These are phyloP conservation scores for Danionella cerebrum DNA, from an alignment of 2,113 vertebrate genomes.

Conservation along the genomic window DNA sequence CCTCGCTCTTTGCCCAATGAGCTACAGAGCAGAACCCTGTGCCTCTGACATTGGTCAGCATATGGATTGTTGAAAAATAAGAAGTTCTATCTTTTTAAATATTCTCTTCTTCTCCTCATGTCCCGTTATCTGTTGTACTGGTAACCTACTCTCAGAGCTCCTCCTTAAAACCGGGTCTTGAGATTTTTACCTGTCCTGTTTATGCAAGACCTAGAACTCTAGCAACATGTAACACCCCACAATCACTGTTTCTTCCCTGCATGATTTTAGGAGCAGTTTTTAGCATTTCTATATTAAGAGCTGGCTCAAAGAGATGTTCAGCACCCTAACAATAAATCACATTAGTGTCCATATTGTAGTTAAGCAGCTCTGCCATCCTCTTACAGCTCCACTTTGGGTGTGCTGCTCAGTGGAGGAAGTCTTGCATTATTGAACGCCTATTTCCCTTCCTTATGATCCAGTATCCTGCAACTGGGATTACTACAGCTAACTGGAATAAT, in stretches of 20 bases:
- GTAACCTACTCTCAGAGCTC: not conserved
- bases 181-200: too few relatives aligned
- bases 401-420: not conserved
- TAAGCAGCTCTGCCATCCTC: not conserved
- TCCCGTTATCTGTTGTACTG: not conserved
- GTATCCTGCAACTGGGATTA: conserved; percentile 21
- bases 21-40: too few relatives aligned
- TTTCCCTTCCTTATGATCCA: conserved; percentile 8
- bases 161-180: too few relatives aligned
- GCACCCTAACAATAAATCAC: conserved; percentile 2
- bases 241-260: not conserved
- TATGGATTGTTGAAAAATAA: too few relatives aligned
- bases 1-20: too few relatives aligned
- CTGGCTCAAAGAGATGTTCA: not conserved
- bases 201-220: too few relatives aligned
- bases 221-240: not conserved
- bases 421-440: conserved; percentile 19
- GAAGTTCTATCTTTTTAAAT: too few relatives aligned
- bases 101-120: too few relatives aligned
- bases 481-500: conserved; percentile 2
- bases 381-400: not conserved
- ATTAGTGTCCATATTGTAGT: not conserved
- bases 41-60: too few relatives aligned
- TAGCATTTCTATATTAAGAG: conserved; percentile 1
- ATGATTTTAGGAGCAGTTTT: not conserved